Evolutionary conservation across 2,113 vertebrate genomes (phyloP), one percentile per base, ranked within the genome.

Genomic region (Anthoscopus minutus): DNA sequence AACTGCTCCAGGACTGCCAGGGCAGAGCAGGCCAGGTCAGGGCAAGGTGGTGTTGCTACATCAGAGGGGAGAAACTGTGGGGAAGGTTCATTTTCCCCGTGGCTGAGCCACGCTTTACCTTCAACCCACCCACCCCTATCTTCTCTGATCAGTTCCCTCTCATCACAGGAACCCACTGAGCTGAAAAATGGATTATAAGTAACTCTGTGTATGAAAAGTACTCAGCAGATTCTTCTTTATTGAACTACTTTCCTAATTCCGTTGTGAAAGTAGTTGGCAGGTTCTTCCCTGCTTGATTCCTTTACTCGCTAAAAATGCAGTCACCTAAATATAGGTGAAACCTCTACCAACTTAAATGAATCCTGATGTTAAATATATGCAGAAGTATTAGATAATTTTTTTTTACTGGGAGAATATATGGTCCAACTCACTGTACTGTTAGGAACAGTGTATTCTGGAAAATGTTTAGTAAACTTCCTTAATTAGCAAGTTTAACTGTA

Each of bases 101-200:
- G 19, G 2, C 20, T 33, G 70, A 81, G 64, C 86, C 19, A 7
- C 2, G 0, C 17, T 44, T 81, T 86, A 81, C 45, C 72, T 78
- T 71, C 76, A 67, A 31, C n/a, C 15, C 5, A n/a, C 24, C 71
- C 1, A 2, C 31, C 40, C 0, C 0, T 35, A 9, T 18, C 67
- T 69, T 22, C 80, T 60, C 58, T 31, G n/a, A 13, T 71, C 56
- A 35, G 31, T 10, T 45, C 38, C 61, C 35, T 47, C 22, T 17
- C 8, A 1, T 11, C 45, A 40, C 54, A 65, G 28, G 40, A 88
- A 37, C 40, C 48, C 38, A 24, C 37, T 3, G 2, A 45, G 51
- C 27, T 80, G 71, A 76, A 84, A 92, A 88, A 15, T 0, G 15
- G 67, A 58, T n/a, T 69, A 7, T 58, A 69, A 72, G 31, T 62